Evolutionary conservation across 2,797 vertebrate genomes (phyloP).

Genomic region (Distichodus sexfasciatus): DNA sequence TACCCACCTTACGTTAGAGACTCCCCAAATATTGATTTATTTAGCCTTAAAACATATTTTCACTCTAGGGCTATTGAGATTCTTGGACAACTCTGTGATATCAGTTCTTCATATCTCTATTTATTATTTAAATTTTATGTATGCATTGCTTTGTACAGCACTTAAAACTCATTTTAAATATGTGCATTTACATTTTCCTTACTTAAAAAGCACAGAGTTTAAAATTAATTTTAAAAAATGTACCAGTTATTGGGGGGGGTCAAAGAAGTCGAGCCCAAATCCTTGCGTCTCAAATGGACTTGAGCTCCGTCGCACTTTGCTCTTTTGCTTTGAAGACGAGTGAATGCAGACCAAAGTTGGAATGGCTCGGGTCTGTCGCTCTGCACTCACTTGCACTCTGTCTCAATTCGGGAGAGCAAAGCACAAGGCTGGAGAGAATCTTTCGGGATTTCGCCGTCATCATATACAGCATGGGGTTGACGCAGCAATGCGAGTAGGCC

Average conservation of each 20-base stretch:
- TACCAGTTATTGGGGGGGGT: not conserved
- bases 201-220: too few species aligned
- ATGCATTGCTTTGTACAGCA: too few species aligned
- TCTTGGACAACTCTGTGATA: too few species aligned
- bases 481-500: constrained; percentile 70
- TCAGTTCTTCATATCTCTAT: too few species aligned
- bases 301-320: constrained; percentile 12
- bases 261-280: not conserved
- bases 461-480: constrained; percentile 70
- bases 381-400: not conserved
- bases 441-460: constrained; percentile 56
- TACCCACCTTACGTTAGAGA: too few species aligned
- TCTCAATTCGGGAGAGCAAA: not conserved
- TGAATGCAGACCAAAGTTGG: constrained; percentile 11
- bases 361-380: constrained; percentile 15
- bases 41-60: too few species aligned
- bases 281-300: not conserved
- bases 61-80: too few species aligned
- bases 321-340: not conserved
- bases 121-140: too few species aligned
- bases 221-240: not conserved
- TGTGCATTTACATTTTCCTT: too few species aligned
- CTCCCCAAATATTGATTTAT: too few species aligned
- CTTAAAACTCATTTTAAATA: too few species aligned
- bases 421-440: constrained; percentile 52